Base-by-base conservation (phyloP, 2,888 invertebrate genomes). In the Ormyrus pomaceus region DNA sequence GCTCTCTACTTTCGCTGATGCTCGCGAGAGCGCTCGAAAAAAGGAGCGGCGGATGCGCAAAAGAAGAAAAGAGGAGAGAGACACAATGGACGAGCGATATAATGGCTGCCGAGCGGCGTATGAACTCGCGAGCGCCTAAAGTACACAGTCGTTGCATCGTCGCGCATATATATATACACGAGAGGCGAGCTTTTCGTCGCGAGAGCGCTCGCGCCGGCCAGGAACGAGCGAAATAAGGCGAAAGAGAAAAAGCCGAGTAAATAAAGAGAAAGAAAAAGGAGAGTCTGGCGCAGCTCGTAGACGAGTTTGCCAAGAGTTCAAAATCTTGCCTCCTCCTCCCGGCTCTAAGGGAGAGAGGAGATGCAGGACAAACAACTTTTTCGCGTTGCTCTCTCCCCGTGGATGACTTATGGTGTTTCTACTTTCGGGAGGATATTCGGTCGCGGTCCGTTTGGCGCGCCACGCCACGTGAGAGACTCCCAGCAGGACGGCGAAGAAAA, bases 281-380 rank as follows among this genome's bases (percentile, higher is more conserved):
- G 81, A n/a, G 83, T 82, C 82, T 81, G 82, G 83, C 82, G 78
- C 77, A 72, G 84, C 83, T 84, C 84, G 86, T 84, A 84, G 85
- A 85, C 84, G 85, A 84, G 83, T 86, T 86, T 89, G 88, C 89
- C 88, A 88, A 89, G 85, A 88, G 86, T 86, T 87, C 81, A 84
- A 86, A 87, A 87, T 86, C 86, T 86, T 84, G 69, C 72, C 69
- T 74, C 80, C 61, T 83, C 77, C 77, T 82, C 83, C 83, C 82
- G 80, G 72, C 82, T 83, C 83, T 66, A 58, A 11, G 68, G 48
- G 68, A 62, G 59, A 48, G 50, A 84, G 83, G 83, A 86, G 86
- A 86, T 86, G 86, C 87, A 87, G 87, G 89, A 87, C 88, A 88
- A 89, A 89, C 89, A 88, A 89, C 88, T 89, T 88, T 87, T 87